A percentile compares a stretch with the other conserved stretches of the same genome.
These are phyloP conservation scores for Ladona fulva DNA, from an alignment of 1,140 invertebrate genomes.

Conservation along the genomic window DNA sequence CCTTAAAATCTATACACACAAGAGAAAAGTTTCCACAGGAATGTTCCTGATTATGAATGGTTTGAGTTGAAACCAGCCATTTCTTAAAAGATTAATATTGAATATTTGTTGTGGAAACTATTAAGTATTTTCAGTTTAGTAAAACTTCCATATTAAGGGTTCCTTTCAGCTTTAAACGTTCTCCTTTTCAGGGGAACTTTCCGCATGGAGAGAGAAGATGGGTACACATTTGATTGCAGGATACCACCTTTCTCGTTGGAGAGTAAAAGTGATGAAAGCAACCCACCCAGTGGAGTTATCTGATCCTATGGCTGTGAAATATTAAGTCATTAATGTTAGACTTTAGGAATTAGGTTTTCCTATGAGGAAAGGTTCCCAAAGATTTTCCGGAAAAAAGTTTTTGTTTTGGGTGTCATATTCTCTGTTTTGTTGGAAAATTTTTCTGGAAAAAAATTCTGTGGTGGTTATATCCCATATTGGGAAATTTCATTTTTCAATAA, in stretches of 20 bases:
- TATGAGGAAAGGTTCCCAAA: background rate
- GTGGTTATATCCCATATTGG: constrained; percentile 1
- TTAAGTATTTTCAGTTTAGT: too few species aligned
- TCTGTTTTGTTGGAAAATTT: background rate
- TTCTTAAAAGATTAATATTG: too few species aligned
- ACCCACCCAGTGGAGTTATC: constrained; percentile 26
- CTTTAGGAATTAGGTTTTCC: background rate
- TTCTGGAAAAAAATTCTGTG: background rate
- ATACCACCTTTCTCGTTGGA: constrained; percentile 94
- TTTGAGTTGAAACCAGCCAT: too few species aligned
- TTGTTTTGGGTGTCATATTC: background rate
- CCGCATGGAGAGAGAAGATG: constrained; percentile 91
- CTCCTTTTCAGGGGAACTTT: constrained; percentile 76
- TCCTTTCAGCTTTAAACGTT: constrained; percentile 15
- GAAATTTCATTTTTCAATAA: background rate
- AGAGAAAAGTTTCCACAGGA: too few species aligned
- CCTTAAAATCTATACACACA: too few species aligned
- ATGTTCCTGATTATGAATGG: too few species aligned
- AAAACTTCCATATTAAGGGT: too few species aligned
- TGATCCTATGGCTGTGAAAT: background rate
- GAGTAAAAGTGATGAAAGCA: constrained; percentile 72
- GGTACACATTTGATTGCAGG: constrained; percentile 89
- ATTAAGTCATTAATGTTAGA: background rate
- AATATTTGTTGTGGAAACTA: too few species aligned
- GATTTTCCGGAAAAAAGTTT: background rate